Conservation (phyloP, 2,113 vertebrate species). For the Sinocyclocheilus anshuiensis region DNA sequence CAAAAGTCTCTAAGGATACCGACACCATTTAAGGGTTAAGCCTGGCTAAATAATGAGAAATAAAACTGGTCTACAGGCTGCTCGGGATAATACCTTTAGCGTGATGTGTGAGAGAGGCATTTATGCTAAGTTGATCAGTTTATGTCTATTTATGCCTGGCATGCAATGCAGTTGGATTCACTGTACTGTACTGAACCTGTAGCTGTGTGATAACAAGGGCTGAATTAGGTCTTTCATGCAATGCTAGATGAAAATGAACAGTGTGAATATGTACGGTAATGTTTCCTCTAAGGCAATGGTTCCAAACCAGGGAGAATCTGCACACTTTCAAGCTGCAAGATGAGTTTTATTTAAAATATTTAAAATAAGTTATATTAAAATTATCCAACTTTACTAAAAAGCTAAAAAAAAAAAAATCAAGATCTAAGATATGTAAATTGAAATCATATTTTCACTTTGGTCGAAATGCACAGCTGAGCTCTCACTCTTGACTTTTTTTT, state of each 20-base stretch:
- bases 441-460: background rate
- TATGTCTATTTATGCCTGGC: constrained; percentile 7
- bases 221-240: background rate
- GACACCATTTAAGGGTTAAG: constrained; percentile 27
- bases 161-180: background rate
- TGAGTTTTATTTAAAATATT: background rate
- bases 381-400: background rate
- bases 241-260: constrained; percentile 1
- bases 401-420: background rate
- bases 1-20: background rate
- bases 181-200: background rate
- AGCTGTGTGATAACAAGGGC: constrained; percentile 17
- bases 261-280: background rate
- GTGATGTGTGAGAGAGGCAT: background rate
- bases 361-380: background rate
- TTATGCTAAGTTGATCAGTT: constrained; percentile 10
- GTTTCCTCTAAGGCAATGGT: background rate
- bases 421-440: background rate
- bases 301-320: background rate
- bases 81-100: background rate
- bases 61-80: background rate
- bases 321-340: background rate
- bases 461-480: background rate
- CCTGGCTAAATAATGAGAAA: constrained; percentile 14
- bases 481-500: no score